phyloP scores from a whole-genome alignment of 2,888 invertebrate species.

The Conomelus anceps region DNA sequence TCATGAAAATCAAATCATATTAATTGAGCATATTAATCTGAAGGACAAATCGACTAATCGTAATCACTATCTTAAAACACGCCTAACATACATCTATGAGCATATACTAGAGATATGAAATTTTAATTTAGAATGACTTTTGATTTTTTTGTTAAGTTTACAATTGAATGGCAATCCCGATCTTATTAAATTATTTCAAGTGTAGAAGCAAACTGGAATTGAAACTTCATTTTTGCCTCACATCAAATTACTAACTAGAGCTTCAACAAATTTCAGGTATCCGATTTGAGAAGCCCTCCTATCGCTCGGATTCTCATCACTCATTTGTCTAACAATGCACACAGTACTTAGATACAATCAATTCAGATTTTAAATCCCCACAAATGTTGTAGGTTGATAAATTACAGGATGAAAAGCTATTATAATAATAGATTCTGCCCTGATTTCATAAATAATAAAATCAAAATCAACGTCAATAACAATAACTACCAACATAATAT shows the following conservation, averaged over 20 bases:
- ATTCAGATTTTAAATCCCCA: background rate
- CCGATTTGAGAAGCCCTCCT: background rate
- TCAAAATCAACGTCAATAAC: background rate
- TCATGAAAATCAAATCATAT: background rate
- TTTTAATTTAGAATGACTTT: constrained; percentile 27
- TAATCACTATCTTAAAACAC: background rate
- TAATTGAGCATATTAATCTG: background rate
- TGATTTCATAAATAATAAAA: too few relatives aligned
- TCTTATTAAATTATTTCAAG: background rate
- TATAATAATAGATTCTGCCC: background rate
- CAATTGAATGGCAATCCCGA: background rate
- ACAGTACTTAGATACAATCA: background rate
- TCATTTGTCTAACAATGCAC: background rate
- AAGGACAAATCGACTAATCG: background rate
- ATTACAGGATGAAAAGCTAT: background rate
- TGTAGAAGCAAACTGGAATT: background rate
- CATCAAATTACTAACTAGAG: background rate
- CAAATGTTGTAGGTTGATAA: too few relatives aligned
- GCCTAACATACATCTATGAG: background rate
- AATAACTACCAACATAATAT: too few relatives aligned
- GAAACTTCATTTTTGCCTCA: background rate
- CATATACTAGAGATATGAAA: constrained; percentile 1
- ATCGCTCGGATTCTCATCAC: too few relatives aligned
- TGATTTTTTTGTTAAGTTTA: constrained; percentile 3
- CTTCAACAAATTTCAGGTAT: background rate